Percentiles rank a stretch among this genome's conserved stretches.
phyloP scores from a whole-genome alignment of 2,797 vertebrate genomes.

The Cyprinodon diabolis region DNA sequence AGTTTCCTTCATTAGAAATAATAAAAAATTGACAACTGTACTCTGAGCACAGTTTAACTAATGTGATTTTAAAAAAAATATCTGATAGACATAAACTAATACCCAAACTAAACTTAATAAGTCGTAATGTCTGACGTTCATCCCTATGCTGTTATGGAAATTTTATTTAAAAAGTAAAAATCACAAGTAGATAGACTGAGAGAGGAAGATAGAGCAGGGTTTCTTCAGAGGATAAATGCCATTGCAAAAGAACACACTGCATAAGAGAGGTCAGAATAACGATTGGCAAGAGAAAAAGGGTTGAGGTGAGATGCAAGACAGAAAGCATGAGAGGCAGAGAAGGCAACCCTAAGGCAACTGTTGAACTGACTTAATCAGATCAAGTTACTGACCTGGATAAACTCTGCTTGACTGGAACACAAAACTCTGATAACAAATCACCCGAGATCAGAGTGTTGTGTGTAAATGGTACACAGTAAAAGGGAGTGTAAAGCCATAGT shows the following conservation, averaged over 20 bases:
- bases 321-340: not conserved
- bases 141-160: slow-evolving; percentile 27
- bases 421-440: slow-evolving; percentile 40
- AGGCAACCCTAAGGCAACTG: slow-evolving; percentile 43
- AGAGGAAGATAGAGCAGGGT: not conserved
- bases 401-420: slow-evolving; percentile 59
- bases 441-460: slow-evolving; percentile 18
- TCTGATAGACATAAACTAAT: slow-evolving; percentile 1
- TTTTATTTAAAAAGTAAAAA: slow-evolving; percentile 21
- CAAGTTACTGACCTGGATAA: slow-evolving; percentile 76
- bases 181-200: not conserved
- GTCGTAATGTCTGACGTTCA: slow-evolving; percentile 19
- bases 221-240: not conserved
- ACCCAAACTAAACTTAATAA: slow-evolving; percentile 11
- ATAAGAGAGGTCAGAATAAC: slow-evolving; percentile 3
- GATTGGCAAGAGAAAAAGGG: not conserved
- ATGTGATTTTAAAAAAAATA: not conserved
- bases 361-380: slow-evolving; percentile 75
- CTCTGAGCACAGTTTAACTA: not conserved
- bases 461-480: not conserved
- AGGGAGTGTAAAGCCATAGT: not conserved
- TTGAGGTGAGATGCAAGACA: slow-evolving; percentile 2
- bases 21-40: not conserved
- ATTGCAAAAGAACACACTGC: not conserved
- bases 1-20: not conserved